These are phyloP conservation scores for Pleuronectes platessa DNA, from an alignment of 2,113 vertebrate species.

Conservation along the genomic window DNA sequence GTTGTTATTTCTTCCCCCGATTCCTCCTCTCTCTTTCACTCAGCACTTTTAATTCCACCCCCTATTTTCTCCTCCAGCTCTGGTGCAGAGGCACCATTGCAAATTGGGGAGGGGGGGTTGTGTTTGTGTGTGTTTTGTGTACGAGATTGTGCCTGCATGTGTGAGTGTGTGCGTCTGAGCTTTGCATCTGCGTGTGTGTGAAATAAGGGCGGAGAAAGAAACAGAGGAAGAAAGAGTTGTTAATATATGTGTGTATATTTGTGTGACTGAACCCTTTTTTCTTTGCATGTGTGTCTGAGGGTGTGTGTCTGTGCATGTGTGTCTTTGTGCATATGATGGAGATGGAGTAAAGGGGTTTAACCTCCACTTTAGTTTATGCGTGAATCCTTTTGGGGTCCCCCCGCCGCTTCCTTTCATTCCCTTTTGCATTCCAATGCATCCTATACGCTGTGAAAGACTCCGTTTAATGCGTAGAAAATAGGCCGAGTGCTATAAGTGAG, in stretches of 20 bases:
- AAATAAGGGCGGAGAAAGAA: slow-evolving; percentile 32
- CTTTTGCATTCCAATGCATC: slow-evolving; percentile 80
- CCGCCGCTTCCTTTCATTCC: slow-evolving; percentile 76
- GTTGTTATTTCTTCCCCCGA: slow-evolving; percentile 64
- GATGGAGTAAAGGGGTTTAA: slow-evolving; percentile 58
- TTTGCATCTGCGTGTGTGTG: slow-evolving; percentile 25
- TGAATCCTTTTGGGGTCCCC: slow-evolving; percentile 77
- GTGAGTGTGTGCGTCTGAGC: not conserved
- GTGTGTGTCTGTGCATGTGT: slow-evolving; percentile 33
- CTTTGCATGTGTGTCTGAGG: slow-evolving; percentile 21
- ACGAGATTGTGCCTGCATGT: not conserved
- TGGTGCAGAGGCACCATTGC: slow-evolving; percentile 51
- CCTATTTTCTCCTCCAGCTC: slow-evolving; percentile 14
- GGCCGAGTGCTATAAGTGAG: slow-evolving; percentile 59
- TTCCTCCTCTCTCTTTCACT: slow-evolving; percentile 67
- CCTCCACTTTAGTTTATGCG: slow-evolving; percentile 77
- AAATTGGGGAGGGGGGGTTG: slow-evolving; percentile 11
- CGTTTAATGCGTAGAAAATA: slow-evolving; percentile 74
- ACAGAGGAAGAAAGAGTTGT: slow-evolving; percentile 47
- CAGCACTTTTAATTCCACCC: slow-evolving; percentile 73
- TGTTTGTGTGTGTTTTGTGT: slow-evolving; percentile 36
- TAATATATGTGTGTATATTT: slow-evolving; percentile 55
- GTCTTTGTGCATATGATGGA: slow-evolving; percentile 57
- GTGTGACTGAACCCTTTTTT: slow-evolving; percentile 12
- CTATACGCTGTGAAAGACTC: slow-evolving; percentile 66